Base-by-base conservation (phyloP, 2,888 invertebrate genomes). In the Ochlodes sylvanus region DNA sequence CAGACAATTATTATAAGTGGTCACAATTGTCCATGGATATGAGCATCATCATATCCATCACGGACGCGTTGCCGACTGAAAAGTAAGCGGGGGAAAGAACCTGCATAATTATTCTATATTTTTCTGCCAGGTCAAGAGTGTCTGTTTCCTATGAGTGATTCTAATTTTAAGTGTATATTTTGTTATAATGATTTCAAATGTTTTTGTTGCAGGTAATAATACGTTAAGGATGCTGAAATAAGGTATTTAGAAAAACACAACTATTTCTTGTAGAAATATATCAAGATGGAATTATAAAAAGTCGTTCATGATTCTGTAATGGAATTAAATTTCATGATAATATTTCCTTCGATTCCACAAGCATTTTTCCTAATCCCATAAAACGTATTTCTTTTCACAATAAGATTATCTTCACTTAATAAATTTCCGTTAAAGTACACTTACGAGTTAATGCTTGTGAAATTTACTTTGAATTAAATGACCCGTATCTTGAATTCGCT, bases 391-490 rank as follows among this genome's bases (percentile, higher is more conserved):
- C 10, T 34, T 32, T 15, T 17, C 27, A 17, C 32, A 63, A 56
- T 44, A 63, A 63, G 55, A 55, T 63, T 63, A 55, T 56, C 55
- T 32, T 63, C 63, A 17, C 42, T 47, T 57, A 57, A 64, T 64
- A 34, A 56, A 57, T 64, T 57, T 47, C 38, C 19, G 32, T 34
- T 44, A 38, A 57, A 38, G 63, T 57, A 42, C 57, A 50, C 64
- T 64, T 64, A 64, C 64, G 44, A 64, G 64, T 57, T 55, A 63
- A 64, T 57, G 55, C 55, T 76, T 71, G 69, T 66, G 75, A 70
- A 78, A 79, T 80, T 74, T 74, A 72, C 70, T 76, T 79, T 74
- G 70, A 73, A 75, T 75, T 82, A 78, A 83, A 84, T 81, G 79
- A 80, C 76, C 76, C 76, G 72, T 78, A 72, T 70, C 74, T 63